Evolutionary conservation across 2,797 vertebrate genomes (phyloP).

Genomic region (Apogon talboti): DNA sequence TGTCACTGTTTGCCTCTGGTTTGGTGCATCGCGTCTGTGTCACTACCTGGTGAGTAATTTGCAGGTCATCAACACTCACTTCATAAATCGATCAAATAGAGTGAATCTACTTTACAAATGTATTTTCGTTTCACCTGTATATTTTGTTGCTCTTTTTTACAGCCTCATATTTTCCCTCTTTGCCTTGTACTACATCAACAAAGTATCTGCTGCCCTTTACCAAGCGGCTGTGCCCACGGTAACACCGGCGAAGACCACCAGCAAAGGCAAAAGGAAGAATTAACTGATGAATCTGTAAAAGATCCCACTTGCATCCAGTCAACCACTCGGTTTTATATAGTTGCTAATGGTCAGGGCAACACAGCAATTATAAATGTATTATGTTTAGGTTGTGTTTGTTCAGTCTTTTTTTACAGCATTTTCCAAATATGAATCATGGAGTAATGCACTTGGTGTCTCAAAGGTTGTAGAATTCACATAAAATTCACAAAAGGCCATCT

Average conservation of each 20-base stretch:
- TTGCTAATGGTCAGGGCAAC: constrained; percentile 15
- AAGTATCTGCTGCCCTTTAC: constrained; percentile 94
- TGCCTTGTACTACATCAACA: constrained; percentile 95
- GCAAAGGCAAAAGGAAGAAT: constrained; percentile 94
- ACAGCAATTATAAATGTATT: not conserved
- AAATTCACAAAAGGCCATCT: not conserved
- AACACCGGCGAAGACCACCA: constrained; percentile 84
- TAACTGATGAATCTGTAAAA: constrained; percentile 69
- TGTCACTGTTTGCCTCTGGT: constrained; percentile 93
- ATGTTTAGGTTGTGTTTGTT: not conserved
- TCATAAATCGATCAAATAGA: not conserved
- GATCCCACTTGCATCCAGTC: constrained; percentile 6
- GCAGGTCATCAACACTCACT: not conserved
- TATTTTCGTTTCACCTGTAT: not conserved
- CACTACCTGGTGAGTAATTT: constrained; percentile 83
- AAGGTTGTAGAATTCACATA: not conserved
- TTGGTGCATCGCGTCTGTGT: constrained; percentile 92
- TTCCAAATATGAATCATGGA: not conserved
- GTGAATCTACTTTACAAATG: not conserved
- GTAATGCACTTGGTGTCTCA: not conserved
- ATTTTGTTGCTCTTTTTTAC: constrained; percentile 4
- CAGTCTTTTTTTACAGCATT: constrained; percentile 10
- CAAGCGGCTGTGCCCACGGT: constrained; percentile 82
- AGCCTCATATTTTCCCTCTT: constrained; percentile 89
- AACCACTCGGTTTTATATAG: constrained; percentile 15